Evolutionary conservation across 1,140 invertebrate species (phyloP).

Genomic region (Zaprionus ghesquierei): DNA sequence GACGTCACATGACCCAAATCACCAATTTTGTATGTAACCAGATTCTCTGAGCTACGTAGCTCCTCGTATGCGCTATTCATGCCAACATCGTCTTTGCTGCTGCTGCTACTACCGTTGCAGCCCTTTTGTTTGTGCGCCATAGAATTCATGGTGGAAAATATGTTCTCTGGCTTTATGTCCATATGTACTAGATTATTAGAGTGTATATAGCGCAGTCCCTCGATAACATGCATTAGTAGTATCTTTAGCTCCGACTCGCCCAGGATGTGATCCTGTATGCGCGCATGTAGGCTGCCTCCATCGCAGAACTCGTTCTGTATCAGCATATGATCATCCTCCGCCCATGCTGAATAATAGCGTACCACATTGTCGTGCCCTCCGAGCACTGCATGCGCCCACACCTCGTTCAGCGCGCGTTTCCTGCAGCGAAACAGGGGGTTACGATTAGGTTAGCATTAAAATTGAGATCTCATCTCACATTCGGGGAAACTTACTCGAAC

Average conservation of each 20-base stretch:
- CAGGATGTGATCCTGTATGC: constrained; percentile 83
- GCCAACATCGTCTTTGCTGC: constrained; percentile 86
- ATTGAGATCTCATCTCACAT: neutral
- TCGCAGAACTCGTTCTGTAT: constrained; percentile 97
- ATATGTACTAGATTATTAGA: constrained; percentile 94
- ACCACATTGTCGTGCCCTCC: constrained; percentile 95
- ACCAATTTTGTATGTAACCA: constrained; percentile 94
- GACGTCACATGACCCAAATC: constrained; percentile 95
- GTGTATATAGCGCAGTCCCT: constrained; percentile 92
- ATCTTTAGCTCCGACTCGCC: constrained; percentile 86
- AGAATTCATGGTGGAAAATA: constrained; percentile 89
- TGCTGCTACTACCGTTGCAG: constrained; percentile 77
- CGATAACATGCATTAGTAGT: constrained; percentile 89
- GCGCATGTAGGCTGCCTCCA: constrained; percentile 89
- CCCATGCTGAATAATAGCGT: constrained; percentile 96
- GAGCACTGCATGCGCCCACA: constrained; percentile 95
- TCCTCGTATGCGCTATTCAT: constrained; percentile 94
- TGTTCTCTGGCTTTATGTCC: constrained; percentile 96
- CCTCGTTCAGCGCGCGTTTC: constrained; percentile 93
- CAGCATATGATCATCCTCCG: constrained; percentile 95
- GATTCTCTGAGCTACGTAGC: constrained; percentile 85
- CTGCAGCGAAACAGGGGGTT: constrained; percentile 76
- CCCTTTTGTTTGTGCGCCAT: constrained; percentile 64
- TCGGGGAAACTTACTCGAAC: constrained; percentile 86
- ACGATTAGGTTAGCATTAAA: neutral